Percentiles rank a stretch among this genome's conserved stretches.
Conservation (phyloP, 2,888 invertebrate species). For the Andrena haemorrhoa region DNA sequence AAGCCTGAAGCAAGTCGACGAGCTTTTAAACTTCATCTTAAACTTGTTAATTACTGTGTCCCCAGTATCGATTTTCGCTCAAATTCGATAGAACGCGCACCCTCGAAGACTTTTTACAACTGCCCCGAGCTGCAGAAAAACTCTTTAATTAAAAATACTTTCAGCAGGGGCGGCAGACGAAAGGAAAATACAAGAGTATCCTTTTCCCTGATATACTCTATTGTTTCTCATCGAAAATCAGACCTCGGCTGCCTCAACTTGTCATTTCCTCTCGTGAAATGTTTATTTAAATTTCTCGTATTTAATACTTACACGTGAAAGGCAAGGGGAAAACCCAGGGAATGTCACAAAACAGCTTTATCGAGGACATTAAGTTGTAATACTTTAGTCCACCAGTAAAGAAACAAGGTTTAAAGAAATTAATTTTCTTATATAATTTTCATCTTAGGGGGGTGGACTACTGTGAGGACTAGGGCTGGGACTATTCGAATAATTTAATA, state of each 20-base stretch:
- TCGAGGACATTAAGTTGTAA: too few species aligned
- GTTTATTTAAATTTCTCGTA: neutral
- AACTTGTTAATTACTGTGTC: constrained; percentile 57
- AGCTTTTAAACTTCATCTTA: constrained; percentile 49
- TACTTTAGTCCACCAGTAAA: too few species aligned
- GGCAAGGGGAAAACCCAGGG: neutral
- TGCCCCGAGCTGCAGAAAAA: constrained; percentile 37
- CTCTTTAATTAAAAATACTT: constrained; percentile 61
- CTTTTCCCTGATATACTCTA: neutral
- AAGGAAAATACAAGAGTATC: constrained; percentile 28
- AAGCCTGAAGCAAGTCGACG: constrained; percentile 29
- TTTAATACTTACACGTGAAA: neutral
- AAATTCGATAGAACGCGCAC: constrained; percentile 52
- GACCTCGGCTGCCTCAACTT: neutral
- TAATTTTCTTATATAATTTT: too few species aligned
- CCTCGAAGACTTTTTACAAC: constrained; percentile 51
- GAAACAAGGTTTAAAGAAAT: too few species aligned
- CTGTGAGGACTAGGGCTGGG: too few species aligned
- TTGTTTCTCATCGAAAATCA: constrained; percentile 16
- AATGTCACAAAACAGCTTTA: too few species aligned
- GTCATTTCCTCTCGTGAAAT: constrained; percentile 6
- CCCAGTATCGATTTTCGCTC: constrained; percentile 49
- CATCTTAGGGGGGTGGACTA: too few species aligned
- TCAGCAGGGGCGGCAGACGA: neutral
- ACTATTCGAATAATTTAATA: too few species aligned